phyloP scores from a whole-genome alignment of 1,140 invertebrate species.

The Bombus fervidus region DNA sequence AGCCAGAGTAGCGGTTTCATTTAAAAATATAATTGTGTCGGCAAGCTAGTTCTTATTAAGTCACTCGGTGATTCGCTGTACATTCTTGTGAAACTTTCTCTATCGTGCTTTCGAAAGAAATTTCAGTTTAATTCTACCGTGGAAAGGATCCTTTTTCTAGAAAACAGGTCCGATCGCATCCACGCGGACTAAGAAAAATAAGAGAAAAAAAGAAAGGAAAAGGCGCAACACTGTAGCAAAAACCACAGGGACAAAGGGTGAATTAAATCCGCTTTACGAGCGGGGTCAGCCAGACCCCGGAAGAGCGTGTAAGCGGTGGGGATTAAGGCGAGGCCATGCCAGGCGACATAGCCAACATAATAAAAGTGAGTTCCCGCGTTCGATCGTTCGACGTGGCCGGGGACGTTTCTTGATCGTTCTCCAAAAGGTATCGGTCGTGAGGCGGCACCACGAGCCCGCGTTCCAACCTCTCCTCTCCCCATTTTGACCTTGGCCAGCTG shows the following conservation, averaged over 20 bases:
- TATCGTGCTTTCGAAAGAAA: not conserved
- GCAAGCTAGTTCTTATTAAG: not conserved
- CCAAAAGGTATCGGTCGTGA: slow-evolving; percentile 59
- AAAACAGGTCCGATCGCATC: not conserved
- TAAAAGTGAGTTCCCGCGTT: slow-evolving; percentile 56
- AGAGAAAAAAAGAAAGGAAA: too few relatives aligned
- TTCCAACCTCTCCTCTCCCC: slow-evolving; percentile 44
- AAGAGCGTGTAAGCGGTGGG: slow-evolving; percentile 50
- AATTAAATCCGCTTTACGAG: slow-evolving; percentile 53
- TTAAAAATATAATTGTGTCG: not conserved
- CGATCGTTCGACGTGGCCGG: slow-evolving; percentile 29
- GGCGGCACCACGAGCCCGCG: slow-evolving; percentile 45
- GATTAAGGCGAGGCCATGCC: slow-evolving; percentile 64
- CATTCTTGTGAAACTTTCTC: not conserved
- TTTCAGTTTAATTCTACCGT: too few relatives aligned
- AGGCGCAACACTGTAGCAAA: not conserved
- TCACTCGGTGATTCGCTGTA: not conserved
- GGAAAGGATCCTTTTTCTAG: too few relatives aligned
- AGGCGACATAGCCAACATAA: slow-evolving; percentile 57
- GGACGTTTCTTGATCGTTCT: slow-evolving; percentile 64
- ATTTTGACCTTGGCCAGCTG: slow-evolving; percentile 55
- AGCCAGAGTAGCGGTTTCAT: not conserved
- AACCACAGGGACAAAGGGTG: not conserved
- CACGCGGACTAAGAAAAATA: not conserved
- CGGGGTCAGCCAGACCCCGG: slow-evolving; percentile 60